Evolutionary conservation across 2,797 vertebrate genomes (phyloP).

Genomic region (Zenarchopterus dispar): DNA sequence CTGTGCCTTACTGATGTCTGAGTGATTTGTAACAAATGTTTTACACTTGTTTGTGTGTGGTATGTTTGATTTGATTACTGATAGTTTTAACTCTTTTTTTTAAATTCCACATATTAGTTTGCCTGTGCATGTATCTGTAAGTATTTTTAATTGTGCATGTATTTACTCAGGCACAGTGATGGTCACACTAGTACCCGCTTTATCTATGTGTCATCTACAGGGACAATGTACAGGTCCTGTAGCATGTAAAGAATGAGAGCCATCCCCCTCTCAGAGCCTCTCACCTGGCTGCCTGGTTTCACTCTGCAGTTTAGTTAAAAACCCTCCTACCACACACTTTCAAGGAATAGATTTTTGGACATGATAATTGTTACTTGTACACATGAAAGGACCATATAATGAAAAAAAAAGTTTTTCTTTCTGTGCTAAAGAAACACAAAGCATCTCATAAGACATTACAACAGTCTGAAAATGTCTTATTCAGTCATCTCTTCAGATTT

Average conservation of each 20-base stretch:
- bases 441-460: too few relatives aligned
- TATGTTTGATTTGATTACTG: too few relatives aligned
- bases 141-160: constrained; percentile 11
- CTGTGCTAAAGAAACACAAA: too few relatives aligned
- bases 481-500: too few relatives aligned
- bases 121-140: neutral
- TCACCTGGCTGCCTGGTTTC: constrained; percentile 37
- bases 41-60: neutral
- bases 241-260: constrained; percentile 53
- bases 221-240: constrained; percentile 34
- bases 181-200: constrained; percentile 19
- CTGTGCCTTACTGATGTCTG: too few relatives aligned
- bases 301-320: constrained; percentile 44
- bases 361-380: too few relatives aligned
- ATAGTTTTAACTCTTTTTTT: neutral
- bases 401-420: too few relatives aligned
- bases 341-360: constrained; percentile 36
- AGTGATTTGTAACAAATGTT: neutral
- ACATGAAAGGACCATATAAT: too few relatives aligned
- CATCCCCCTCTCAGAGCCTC: constrained; percentile 42
- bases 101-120: neutral
- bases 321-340: constrained; percentile 39
- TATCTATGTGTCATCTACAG: constrained; percentile 38
- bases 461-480: too few relatives aligned
- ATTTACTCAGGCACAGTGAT: constrained; percentile 7